phyloP scores from a whole-genome alignment of 1,140 invertebrate genomes.

The Plutomurus gul region DNA sequence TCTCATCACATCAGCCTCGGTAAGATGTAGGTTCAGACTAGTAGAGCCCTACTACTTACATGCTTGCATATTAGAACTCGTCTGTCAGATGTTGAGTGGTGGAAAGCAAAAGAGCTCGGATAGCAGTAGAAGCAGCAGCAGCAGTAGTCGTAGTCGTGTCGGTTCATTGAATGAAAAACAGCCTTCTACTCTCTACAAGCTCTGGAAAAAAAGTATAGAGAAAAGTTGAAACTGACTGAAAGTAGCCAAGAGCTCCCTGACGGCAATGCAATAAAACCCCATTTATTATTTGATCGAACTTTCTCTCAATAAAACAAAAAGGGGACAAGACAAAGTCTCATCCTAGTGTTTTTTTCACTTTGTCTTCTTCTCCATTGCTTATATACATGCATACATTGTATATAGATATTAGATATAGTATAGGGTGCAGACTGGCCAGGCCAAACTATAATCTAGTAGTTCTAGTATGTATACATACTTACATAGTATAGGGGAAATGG shows the following conservation, averaged over 20 bases:
- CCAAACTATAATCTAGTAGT: not conserved
- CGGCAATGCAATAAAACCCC: conserved; percentile 16
- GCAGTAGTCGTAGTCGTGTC: not conserved
- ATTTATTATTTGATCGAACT: conserved; percentile 25
- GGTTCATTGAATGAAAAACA: not conserved
- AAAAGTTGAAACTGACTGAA: conserved; percentile 3
- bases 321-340: conserved; percentile 7
- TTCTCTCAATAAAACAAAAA: conserved; percentile 19
- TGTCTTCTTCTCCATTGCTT: not conserved
- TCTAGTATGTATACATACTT: not conserved
- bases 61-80: too few species aligned
- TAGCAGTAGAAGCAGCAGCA: too few species aligned
- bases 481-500: not conserved
- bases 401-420: too few species aligned
- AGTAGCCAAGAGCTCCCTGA: conserved; percentile 21
- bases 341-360: not conserved
- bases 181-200: not conserved
- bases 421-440: too few species aligned
- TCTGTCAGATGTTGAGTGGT: too few species aligned
- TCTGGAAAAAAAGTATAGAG: not conserved
- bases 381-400: too few species aligned
- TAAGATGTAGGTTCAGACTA: too few species aligned
- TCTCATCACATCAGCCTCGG: too few species aligned
- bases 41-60: too few species aligned
- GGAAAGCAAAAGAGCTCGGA: too few species aligned